These are phyloP conservation scores for Cladopsammia gracilis DNA, from an alignment of 64 coral and sea anemone genomes.

Conservation along the genomic window DNA sequence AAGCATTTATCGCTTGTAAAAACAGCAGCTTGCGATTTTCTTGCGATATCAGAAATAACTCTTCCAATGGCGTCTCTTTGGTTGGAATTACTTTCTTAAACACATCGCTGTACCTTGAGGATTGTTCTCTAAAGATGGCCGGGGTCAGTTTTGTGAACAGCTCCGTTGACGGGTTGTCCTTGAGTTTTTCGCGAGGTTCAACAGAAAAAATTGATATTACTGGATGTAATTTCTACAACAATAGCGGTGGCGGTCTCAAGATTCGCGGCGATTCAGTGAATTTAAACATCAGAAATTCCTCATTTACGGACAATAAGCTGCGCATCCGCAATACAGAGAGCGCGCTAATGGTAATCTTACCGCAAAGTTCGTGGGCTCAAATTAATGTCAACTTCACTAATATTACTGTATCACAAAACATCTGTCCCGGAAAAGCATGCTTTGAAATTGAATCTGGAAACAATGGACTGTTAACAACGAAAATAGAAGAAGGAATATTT, in stretches of 20 bases:
- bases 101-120: neutral
- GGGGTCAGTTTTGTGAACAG: neutral
- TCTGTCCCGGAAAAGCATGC: neutral
- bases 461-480: neutral
- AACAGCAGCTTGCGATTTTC: neutral
- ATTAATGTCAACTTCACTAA: neutral
- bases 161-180: neutral
- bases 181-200: neutral
- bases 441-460: neutral
- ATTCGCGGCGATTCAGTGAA: neutral
- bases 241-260: neutral
- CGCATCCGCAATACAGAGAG: too few species aligned
- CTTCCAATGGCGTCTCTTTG: neutral
- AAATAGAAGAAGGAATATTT: neutral
- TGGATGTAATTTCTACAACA: neutral
- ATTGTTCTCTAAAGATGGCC: slow-evolving; percentile 20
- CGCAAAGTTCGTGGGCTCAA: neutral
- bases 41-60: neutral
- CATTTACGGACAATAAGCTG: neutral
- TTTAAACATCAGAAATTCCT: neutral
- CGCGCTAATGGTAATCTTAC: neutral
- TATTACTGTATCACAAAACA: neutral
- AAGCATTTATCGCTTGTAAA: slow-evolving; percentile 13
- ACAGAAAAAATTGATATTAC: neutral
- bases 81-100: slow-evolving; percentile 42